Conservation (phyloP, 2,888 invertebrate species). For the Strigamia crassipes region DNA sequence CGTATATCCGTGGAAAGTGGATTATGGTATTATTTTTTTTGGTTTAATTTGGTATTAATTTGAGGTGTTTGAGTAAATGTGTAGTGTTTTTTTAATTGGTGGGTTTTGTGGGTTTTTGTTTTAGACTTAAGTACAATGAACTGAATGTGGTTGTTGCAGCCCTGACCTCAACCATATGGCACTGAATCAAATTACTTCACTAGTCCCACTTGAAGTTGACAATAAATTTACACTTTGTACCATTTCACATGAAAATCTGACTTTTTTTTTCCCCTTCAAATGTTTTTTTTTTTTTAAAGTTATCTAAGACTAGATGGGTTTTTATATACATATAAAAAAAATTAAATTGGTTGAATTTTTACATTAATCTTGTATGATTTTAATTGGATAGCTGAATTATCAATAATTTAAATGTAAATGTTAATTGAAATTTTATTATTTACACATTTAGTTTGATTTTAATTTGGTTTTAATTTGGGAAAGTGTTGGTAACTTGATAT, state of each 20-base stretch:
- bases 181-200: conserved; percentile 27
- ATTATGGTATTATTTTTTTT: background rate
- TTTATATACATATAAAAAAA: too few species aligned
- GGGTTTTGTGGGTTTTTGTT: background rate
- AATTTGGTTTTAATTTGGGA: too few species aligned
- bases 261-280: background rate
- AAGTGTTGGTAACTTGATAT: background rate
- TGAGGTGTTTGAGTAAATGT: background rate
- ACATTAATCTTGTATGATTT: too few species aligned
- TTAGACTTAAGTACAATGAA: conserved; percentile 25
- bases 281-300: background rate
- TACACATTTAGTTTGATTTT: too few species aligned
- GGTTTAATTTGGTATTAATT: background rate
- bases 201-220: conserved; percentile 33
- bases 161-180: conserved; percentile 37
- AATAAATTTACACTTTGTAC: conserved; percentile 39
- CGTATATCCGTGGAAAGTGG: background rate
- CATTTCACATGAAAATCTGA: background rate
- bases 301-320: background rate
- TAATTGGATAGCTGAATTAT: too few species aligned
- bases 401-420: too few species aligned
- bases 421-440: too few species aligned
- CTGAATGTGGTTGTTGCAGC: conserved; percentile 39
- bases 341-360: too few species aligned
- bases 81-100: conserved; percentile 1